These are phyloP conservation scores for Pitta sordida DNA, from an alignment of 2,113 vertebrate genomes.

Conservation along the genomic window DNA sequence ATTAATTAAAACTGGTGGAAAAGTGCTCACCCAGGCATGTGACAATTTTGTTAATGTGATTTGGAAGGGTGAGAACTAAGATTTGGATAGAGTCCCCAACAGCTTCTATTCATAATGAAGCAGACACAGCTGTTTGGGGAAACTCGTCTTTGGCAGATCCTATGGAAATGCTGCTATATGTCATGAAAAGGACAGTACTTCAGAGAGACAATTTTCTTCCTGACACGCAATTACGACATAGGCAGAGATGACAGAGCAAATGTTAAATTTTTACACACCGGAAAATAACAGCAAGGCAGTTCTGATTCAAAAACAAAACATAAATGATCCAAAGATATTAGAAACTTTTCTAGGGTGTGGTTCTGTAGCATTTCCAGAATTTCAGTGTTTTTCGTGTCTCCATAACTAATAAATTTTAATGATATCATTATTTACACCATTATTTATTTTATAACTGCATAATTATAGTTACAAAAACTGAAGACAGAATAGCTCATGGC, in stretches of 20 bases:
- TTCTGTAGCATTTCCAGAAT: not conserved
- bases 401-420: not conserved
- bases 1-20: constrained; percentile 2
- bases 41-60: constrained; percentile 28
- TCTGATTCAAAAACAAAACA: not conserved
- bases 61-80: constrained; percentile 23
- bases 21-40: not conserved
- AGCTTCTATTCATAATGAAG: not conserved
- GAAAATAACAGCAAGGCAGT: not conserved
- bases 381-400: not conserved
- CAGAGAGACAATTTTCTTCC: not conserved
- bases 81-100: not conserved
- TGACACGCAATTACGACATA: not conserved
- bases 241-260: not conserved
- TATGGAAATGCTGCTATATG: not conserved
- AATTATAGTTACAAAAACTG: not conserved
- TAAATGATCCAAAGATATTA: not conserved
- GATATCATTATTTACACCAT: not conserved
- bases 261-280: not conserved
- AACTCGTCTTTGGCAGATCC: constrained; percentile 31
- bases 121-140: constrained; percentile 33
- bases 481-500: not conserved
- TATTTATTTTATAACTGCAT: not conserved
- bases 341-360: not conserved
- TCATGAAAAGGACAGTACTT: not conserved